Conservation (phyloP, 2,888 invertebrate species). For the Hololepta plana region DNA sequence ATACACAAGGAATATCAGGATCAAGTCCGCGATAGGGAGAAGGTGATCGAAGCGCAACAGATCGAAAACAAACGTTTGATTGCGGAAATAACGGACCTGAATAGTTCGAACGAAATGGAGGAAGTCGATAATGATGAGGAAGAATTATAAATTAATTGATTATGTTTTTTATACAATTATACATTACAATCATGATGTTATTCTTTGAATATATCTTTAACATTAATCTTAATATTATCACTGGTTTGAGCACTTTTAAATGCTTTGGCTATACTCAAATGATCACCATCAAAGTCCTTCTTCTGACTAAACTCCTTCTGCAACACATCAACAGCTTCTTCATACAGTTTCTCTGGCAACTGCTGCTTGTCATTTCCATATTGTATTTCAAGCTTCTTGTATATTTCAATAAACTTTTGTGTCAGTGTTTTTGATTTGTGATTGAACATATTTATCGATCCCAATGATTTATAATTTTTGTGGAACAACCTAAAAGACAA, state of each 20-base stretch:
- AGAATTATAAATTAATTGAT: no score
- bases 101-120: no score
- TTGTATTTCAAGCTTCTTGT: constrained; percentile 33
- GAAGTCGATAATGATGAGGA: no score
- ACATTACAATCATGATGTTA: constrained; percentile 9
- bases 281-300: constrained; percentile 11
- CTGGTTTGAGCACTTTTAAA: constrained; percentile 17
- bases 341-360: constrained; percentile 30
- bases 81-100: no score
- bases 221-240: constrained; percentile 13
- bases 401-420: constrained; percentile 42
- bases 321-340: constrained; percentile 28
- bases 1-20: no score
- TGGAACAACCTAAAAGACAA: constrained; percentile 43
- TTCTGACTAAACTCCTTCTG: constrained; percentile 17
- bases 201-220: constrained; percentile 23
- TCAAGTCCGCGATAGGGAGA: no score
- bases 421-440: constrained; percentile 33
- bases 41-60: no score
- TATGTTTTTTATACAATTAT: no score
- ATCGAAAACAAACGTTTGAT: no score
- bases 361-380: constrained; percentile 32
- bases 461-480: constrained; percentile 34
- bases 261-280: constrained; percentile 15
- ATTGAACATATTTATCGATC: constrained; percentile 35